Conservation (phyloP, 2,113 vertebrate species). For the Cebus imitator region DNA sequence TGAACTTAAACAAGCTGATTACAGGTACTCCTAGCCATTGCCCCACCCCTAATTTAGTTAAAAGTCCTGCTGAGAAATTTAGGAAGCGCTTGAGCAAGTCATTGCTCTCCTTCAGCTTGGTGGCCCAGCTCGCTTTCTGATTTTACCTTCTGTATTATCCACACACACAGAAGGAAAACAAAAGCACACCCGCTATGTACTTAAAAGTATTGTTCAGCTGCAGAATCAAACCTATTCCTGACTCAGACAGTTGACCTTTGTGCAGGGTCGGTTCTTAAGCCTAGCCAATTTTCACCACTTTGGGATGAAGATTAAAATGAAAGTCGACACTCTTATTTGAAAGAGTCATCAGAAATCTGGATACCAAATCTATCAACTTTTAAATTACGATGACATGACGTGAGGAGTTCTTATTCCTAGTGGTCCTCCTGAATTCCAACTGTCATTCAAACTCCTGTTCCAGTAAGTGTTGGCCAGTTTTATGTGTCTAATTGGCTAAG, state of each 20-base stretch:
- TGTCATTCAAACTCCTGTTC: not conserved
- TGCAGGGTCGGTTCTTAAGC: not conserved
- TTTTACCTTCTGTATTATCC: rapidly evolving
- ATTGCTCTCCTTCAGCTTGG: not conserved
- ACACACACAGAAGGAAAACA: no score
- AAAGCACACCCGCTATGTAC: not conserved
- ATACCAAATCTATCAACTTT: not conserved
- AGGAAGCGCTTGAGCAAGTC: not conserved
- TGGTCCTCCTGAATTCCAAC: not conserved
- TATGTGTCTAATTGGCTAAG: not conserved
- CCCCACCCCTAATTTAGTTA: not conserved
- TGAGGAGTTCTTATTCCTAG: not conserved
- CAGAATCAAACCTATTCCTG: rapidly evolving
- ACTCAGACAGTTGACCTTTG: not conserved
- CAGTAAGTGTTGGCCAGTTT: not conserved
- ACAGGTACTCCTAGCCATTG: rapidly evolving
- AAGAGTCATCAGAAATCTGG: no score
- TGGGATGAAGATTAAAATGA: not conserved
- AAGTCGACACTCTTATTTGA: rapidly evolving
- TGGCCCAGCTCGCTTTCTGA: not conserved
- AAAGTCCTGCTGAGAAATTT: no score
- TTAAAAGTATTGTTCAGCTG: rapidly evolving
- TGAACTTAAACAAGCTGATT: rapidly evolving
- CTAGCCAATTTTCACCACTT: rapidly evolving
- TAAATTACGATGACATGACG: not conserved